Percentiles rank a stretch among this genome's conserved stretches.
These are phyloP conservation scores for Okamejei kenojei DNA, from an alignment of 2,797 vertebrate species.

Conservation along the genomic window DNA sequence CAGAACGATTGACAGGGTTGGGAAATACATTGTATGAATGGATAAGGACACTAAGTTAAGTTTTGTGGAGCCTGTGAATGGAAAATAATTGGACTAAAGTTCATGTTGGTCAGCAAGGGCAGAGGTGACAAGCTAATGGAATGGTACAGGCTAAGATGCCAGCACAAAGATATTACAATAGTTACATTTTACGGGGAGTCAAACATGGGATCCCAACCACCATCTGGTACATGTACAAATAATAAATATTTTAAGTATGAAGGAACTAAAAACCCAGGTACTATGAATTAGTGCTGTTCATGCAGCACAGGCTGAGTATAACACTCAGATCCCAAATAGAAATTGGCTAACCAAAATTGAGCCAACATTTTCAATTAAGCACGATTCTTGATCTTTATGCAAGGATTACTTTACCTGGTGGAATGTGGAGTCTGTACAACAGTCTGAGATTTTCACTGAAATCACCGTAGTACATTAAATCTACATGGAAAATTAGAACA, in stretches of 20 bases:
- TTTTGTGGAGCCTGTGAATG: not conserved
- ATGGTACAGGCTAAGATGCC: not conserved
- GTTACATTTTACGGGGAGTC: not conserved
- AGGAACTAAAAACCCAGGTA: not conserved
- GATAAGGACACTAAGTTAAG: not conserved
- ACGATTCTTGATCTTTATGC: not conserved
- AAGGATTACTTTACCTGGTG: constrained; percentile 68
- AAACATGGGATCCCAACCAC: not conserved
- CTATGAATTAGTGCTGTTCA: not conserved
- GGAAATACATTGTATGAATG: not conserved
- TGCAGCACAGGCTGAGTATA: not conserved
- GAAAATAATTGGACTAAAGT: not conserved
- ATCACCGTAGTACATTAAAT: constrained; percentile 83
- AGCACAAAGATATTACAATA: not conserved
- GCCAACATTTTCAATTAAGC: not conserved
- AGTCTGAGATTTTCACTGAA: constrained; percentile 87
- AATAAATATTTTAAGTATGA: not conserved
- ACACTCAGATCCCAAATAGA: not conserved
- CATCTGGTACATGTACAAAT: not conserved
- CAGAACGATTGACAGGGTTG: no score
- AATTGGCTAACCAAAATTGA: not conserved
- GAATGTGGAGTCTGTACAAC: constrained; percentile 84
- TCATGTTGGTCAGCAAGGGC: not conserved
- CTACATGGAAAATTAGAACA: constrained; percentile 52
- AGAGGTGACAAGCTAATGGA: not conserved